Evolutionary conservation across 2,888 invertebrate species (phyloP).

Genomic region (Tiliacea citrago): DNA sequence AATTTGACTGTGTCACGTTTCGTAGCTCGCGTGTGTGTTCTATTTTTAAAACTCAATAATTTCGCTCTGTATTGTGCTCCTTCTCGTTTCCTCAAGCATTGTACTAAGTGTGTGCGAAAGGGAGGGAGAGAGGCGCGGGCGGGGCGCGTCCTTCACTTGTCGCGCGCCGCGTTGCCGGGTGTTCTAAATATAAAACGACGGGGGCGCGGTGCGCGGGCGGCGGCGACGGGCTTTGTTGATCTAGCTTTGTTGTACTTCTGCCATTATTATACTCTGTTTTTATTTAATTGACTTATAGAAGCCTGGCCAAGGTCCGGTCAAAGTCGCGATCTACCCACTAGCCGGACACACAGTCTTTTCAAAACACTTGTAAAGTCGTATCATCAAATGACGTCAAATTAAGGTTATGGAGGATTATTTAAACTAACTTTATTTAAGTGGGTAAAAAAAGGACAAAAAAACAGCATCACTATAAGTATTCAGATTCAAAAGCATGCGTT

Average conservation of each 20-base stretch:
- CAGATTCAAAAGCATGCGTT: constrained; percentile 26
- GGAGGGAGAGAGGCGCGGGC: constrained; percentile 69
- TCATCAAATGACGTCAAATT: constrained; percentile 7
- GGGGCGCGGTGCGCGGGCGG: constrained; percentile 64
- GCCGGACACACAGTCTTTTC: constrained; percentile 34
- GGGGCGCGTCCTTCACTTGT: constrained; percentile 87
- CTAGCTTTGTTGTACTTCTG: constrained; percentile 71
- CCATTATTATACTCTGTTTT: constrained; percentile 48
- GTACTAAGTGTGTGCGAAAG: constrained; percentile 64
- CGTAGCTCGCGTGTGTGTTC: constrained; percentile 83
- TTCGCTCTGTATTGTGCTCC: constrained; percentile 72
- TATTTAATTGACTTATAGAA: constrained; percentile 45
- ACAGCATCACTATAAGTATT: constrained; percentile 5
- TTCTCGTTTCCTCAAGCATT: constrained; percentile 67
- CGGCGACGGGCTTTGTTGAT: constrained; percentile 70
- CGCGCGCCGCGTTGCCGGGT: constrained; percentile 77
- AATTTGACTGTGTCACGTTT: constrained; percentile 75
- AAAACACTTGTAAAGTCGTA: constrained; percentile 1
- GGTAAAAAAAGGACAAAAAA: constrained; percentile 24
- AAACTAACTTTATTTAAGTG: constrained; percentile 10
- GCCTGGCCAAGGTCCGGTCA: constrained; percentile 44
- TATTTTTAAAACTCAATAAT: constrained; percentile 84
- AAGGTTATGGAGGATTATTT: constrained; percentile 11
- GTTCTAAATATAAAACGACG: constrained; percentile 75
- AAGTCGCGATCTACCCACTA: constrained; percentile 26